Conservation (phyloP, 2,888 invertebrate species). For the Ochlodes sylvanus region DNA sequence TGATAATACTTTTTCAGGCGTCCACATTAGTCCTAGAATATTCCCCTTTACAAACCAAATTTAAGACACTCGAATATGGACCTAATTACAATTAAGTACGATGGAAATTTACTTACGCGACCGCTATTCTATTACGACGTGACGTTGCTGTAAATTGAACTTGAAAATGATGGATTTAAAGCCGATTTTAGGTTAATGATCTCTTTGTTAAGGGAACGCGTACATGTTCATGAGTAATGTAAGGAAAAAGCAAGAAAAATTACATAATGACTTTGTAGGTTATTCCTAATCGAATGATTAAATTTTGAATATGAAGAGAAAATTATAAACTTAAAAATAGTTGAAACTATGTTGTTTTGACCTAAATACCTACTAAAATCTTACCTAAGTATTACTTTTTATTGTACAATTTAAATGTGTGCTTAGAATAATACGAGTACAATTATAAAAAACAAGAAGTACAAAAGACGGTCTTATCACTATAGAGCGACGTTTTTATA, state of each 20-base stretch:
- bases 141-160: constrained; percentile 39
- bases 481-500: too few relatives aligned
- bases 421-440: too few relatives aligned
- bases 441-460: too few relatives aligned
- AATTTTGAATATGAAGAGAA: neutral
- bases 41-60: constrained; percentile 55
- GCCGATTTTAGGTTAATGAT: constrained; percentile 47
- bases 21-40: constrained; percentile 52
- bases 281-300: constrained; percentile 2
- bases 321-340: too few relatives aligned
- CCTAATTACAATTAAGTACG: neutral
- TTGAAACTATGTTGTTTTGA: too few relatives aligned
- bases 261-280: constrained; percentile 14
- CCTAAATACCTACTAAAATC: too few relatives aligned
- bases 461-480: too few relatives aligned
- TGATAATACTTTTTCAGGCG: constrained; percentile 76
- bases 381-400: too few relatives aligned
- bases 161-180: constrained; percentile 38
- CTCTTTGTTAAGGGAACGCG: constrained; percentile 59
- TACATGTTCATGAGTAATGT: constrained; percentile 33
- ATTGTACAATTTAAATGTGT: too few relatives aligned
- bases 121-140: constrained; percentile 16
- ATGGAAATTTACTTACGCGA: constrained; percentile 19
- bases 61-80: constrained; percentile 13
- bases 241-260: neutral